Conservation (phyloP, 2,797 vertebrate genomes). For the Telmatherina bonti region DNA sequence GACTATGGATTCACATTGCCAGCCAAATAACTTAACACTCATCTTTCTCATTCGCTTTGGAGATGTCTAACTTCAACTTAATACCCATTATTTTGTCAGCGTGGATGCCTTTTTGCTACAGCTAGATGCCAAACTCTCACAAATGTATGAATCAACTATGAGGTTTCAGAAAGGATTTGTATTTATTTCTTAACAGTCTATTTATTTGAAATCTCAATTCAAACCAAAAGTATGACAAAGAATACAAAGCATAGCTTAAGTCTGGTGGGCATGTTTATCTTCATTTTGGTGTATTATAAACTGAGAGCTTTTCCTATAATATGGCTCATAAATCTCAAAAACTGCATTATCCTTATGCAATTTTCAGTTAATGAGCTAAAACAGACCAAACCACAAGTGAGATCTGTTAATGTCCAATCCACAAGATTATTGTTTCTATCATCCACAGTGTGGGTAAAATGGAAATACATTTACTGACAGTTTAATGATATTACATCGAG, state of each 20-base stretch:
- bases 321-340: slow-evolving; percentile 36
- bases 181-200: slow-evolving; percentile 4
- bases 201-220: background rate
- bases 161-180: background rate
- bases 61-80: background rate
- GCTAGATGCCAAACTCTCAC: background rate
- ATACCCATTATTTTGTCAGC: background rate
- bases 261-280: background rate
- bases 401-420: slow-evolving; percentile 45
- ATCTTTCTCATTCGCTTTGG: background rate
- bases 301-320: slow-evolving; percentile 11
- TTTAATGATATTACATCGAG: slow-evolving; percentile 23
- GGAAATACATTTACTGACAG: slow-evolving; percentile 44
- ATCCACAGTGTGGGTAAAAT: slow-evolving; percentile 21
- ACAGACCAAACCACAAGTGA: slow-evolving; percentile 33
- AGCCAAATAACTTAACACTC: background rate
- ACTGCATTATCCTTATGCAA: background rate
- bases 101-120: background rate
- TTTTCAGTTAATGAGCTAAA: slow-evolving; percentile 36
- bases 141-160: background rate
- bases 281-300: slow-evolving; percentile 22
- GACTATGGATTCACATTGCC: background rate
- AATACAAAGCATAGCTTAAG: background rate
- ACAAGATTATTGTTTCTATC: slow-evolving; percentile 35
- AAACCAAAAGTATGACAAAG: slow-evolving; percentile 7